Conservation (phyloP, 2,113 vertebrate species). For the Trochalopteron elliotii region DNA sequence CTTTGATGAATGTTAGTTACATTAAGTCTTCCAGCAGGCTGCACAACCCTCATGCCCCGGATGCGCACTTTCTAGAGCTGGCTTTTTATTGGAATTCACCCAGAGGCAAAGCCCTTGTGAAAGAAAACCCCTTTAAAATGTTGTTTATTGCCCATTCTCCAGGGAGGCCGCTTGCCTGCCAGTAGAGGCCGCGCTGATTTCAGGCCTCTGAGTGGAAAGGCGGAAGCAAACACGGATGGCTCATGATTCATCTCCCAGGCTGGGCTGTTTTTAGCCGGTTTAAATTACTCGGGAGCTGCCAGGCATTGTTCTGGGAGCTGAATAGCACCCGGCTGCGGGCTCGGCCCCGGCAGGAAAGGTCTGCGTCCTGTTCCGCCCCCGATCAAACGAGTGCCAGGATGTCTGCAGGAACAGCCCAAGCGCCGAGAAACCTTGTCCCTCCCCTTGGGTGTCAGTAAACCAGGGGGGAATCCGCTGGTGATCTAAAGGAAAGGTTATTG, state of each 20-base stretch:
- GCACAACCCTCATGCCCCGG: background rate
- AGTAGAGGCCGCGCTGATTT: background rate
- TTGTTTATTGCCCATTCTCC: background rate
- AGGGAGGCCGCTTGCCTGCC: background rate
- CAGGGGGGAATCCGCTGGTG: background rate
- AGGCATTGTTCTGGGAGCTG: slow-evolving; percentile 31
- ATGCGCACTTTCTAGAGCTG: background rate
- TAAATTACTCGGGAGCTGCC: slow-evolving; percentile 9
- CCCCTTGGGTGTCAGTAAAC: background rate
- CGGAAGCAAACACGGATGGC: background rate
- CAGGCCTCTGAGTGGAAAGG: background rate
- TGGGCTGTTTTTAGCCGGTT: background rate
- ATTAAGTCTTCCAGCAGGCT: background rate
- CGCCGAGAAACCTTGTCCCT: fast-evolving
- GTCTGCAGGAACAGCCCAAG: background rate
- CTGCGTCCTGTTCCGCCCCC: background rate
- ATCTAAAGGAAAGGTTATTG: background rate
- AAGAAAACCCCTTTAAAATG: background rate
- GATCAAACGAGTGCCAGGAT: slow-evolving; percentile 9
- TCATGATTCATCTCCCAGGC: background rate
- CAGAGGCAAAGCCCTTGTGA: background rate
- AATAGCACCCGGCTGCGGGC: background rate
- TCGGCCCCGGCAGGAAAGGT: slow-evolving; percentile 1
- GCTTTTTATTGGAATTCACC: background rate
- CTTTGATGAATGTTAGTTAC: background rate